A percentile compares a stretch with the other conserved stretches of the same genome.
Conservation (phyloP, 2,797 vertebrate species). For the Chaetophractus vellerosus region DNA sequence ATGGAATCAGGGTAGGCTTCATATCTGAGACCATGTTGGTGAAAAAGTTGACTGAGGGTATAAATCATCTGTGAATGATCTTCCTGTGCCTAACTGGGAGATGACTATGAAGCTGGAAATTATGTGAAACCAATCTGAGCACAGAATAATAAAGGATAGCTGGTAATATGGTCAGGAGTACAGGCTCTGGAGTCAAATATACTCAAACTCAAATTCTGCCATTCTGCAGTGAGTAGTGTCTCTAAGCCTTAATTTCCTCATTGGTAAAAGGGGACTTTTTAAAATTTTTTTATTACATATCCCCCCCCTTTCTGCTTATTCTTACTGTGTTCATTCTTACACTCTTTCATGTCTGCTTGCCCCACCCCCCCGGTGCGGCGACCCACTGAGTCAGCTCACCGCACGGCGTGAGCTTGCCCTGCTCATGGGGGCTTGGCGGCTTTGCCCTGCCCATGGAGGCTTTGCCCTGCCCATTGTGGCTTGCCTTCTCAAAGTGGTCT, state of each 20-base stretch:
- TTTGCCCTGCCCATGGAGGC: no score
- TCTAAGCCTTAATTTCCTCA: conserved; percentile 50
- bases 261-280: neutral
- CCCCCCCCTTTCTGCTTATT: no score
- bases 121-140: conserved; percentile 16
- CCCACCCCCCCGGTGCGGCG: no score
- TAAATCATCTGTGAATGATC: conserved; percentile 55
- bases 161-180: neutral
- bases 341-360: no score
- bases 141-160: neutral
- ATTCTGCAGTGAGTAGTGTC: conserved; percentile 48
- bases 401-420: no score
- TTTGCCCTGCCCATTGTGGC: no score
- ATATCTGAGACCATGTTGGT: neutral
- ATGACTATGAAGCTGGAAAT: neutral
- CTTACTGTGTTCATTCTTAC: no score
- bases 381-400: no score
- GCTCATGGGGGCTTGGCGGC: no score
- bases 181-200: conserved; percentile 33
- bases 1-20: neutral
- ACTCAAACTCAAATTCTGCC: neutral
- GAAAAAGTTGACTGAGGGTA: neutral
- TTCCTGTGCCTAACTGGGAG: neutral
- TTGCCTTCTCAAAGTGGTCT: no score
- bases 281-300: no score